A percentile compares a stretch with the other conserved stretches of the same genome.
Evolutionary conservation across 2,797 vertebrate species (phyloP).

Genomic region (Ctenopoma multispine): DNA sequence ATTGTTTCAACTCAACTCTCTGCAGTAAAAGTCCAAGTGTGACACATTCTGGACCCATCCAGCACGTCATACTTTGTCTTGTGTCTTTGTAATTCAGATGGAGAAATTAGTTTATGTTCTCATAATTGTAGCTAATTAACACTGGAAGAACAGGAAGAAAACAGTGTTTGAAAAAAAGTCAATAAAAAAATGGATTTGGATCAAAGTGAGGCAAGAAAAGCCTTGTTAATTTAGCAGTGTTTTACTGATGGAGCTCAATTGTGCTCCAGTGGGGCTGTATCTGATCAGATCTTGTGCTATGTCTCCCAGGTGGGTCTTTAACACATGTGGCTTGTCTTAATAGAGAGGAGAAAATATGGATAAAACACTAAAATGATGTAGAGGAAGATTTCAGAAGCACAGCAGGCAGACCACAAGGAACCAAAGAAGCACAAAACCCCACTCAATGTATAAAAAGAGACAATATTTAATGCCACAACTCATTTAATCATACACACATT

Average conservation of each 20-base stretch:
- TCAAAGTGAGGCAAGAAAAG: conserved; percentile 34
- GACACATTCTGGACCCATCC: too few relatives aligned
- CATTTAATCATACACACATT: conserved; percentile 20
- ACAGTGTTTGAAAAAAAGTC: too few relatives aligned
- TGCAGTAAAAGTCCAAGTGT: too few relatives aligned
- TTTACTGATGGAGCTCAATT: conserved; percentile 53
- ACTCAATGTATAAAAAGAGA: conserved; percentile 30
- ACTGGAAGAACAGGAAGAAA: too few relatives aligned
- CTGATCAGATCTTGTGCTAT: conserved; percentile 35
- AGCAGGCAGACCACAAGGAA: neutral
- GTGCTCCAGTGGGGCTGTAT: conserved; percentile 45
- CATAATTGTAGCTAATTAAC: too few relatives aligned
- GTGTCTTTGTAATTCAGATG: too few relatives aligned
- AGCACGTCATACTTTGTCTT: too few relatives aligned
- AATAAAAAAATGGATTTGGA: too few relatives aligned
- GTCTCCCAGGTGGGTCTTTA: conserved; percentile 35
- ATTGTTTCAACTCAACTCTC: too few relatives aligned
- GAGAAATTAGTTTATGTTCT: too few relatives aligned
- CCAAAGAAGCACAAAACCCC: conserved; percentile 32
- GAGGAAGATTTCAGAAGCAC: conserved; percentile 2
- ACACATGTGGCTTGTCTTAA: conserved; percentile 51
- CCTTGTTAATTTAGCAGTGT: conserved; percentile 35
- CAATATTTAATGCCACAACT: conserved; percentile 49
- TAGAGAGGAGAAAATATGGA: conserved; percentile 32
- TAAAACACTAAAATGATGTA: conserved; percentile 41